Evolutionary conservation across 2,888 invertebrate genomes (phyloP).

Genomic region (Drosophila aldrichi): DNA sequence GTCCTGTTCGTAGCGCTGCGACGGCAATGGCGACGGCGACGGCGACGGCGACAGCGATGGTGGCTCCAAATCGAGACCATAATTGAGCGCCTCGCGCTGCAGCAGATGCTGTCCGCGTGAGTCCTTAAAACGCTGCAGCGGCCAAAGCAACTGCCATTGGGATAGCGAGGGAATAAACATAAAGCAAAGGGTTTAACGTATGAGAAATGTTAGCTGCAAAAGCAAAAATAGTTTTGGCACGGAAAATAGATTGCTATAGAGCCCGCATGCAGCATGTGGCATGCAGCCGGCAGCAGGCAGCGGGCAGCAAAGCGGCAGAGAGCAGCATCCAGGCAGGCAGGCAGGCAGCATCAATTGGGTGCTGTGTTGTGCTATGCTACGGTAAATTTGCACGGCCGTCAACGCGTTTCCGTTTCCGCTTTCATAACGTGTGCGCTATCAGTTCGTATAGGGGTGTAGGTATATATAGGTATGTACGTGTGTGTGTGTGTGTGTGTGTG

Average conservation of each 20-base stretch:
- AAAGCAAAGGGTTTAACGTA: constrained; percentile 23
- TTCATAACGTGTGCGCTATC: constrained; percentile 43
- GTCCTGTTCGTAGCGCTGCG: constrained; percentile 80
- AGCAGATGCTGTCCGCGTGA: constrained; percentile 90
- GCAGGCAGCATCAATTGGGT: constrained; percentile 19
- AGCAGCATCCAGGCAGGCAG: constrained; percentile 7
- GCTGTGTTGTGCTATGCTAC: constrained; percentile 42
- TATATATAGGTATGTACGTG: constrained; percentile 11
- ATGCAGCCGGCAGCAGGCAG: constrained; percentile 9
- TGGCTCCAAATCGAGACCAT: constrained; percentile 84
- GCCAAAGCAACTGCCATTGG: constrained; percentile 90
- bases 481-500: constrained; percentile 16
- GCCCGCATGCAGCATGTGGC: constrained; percentile 17
- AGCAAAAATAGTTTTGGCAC: constrained; percentile 8
- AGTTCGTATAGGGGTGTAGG: not conserved
- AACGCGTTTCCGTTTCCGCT: constrained; percentile 66
- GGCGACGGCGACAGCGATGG: constrained; percentile 62
- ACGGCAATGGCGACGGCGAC: constrained; percentile 67
- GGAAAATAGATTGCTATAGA: constrained; percentile 19
- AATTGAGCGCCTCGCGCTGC: constrained; percentile 85
- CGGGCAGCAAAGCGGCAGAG: constrained; percentile 11
- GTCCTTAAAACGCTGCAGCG: constrained; percentile 91
- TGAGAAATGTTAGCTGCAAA: constrained; percentile 28
- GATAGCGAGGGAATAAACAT: constrained; percentile 14
- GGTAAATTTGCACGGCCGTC: constrained; percentile 52